A percentile compares a stretch with the other conserved stretches of the same genome.
Conservation (phyloP, 2,113 vertebrate species). For the Nicator chloris region DNA sequence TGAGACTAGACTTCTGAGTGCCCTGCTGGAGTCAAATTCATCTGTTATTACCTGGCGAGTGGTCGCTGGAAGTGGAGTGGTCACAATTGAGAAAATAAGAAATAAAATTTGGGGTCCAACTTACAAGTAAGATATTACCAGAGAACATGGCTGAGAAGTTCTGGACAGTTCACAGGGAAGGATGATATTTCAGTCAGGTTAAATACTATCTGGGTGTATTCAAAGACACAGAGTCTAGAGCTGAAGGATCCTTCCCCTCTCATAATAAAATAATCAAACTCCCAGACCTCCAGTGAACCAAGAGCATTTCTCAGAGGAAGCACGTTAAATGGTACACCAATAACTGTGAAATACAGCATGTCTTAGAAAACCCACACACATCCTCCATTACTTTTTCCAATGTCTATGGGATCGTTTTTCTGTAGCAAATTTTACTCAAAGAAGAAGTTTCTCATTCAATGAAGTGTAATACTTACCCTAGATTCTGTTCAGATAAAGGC, state of each 20-base stretch:
- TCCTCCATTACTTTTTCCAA: conserved; percentile 46
- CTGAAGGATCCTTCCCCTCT: neutral
- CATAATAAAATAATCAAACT: neutral
- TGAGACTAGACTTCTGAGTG: neutral
- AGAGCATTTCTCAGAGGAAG: neutral
- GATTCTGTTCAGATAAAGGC: conserved; percentile 34
- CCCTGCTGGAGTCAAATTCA: neutral
- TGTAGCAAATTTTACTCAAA: conserved; percentile 68
- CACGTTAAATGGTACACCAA: conserved; percentile 38
- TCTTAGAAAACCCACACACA: conserved; percentile 64
- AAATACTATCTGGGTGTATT: neutral
- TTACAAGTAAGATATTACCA: neutral
- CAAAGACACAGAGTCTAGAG: neutral
- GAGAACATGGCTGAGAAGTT: neutral
- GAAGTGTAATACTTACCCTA: conserved; percentile 46
- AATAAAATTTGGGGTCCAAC: neutral
- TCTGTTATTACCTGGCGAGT: neutral
- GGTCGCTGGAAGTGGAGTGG: neutral
- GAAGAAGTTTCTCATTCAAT: conserved; percentile 65
- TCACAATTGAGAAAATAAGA: neutral
- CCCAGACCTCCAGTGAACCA: neutral
- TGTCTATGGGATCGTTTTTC: conserved; percentile 57
- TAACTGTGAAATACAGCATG: conserved; percentile 23
- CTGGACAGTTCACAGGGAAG: neutral
- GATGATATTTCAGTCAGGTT: neutral